These are phyloP conservation scores for Thymelicus sylvestris DNA, from an alignment of 2,888 invertebrate genomes.

Conservation along the genomic window DNA sequence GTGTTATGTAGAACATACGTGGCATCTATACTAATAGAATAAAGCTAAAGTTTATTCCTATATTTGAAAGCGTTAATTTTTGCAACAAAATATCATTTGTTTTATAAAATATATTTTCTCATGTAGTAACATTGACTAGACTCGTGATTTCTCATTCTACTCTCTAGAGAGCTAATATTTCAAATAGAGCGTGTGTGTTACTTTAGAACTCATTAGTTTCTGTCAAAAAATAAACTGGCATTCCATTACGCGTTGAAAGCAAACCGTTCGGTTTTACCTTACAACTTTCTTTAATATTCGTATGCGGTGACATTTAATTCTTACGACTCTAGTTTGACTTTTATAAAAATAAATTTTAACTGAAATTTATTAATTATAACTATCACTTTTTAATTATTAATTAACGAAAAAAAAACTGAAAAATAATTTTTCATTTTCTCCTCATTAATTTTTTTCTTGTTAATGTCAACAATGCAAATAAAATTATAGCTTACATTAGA, in stretches of 20 bases:
- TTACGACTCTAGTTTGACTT: neutral
- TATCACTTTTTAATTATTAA: too few species aligned
- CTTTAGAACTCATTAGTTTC: slow-evolving; percentile 20
- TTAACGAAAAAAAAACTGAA: too few species aligned
- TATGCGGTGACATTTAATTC: neutral
- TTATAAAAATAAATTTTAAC: neutral
- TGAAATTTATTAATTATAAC: too few species aligned
- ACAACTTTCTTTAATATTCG: slow-evolving; percentile 23
- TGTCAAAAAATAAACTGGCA: slow-evolving; percentile 24
- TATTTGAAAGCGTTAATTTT: too few species aligned
- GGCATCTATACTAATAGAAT: too few species aligned
- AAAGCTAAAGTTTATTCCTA: too few species aligned
- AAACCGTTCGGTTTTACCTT: slow-evolving; percentile 26
- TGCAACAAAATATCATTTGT: neutral
- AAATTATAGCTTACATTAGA: too few species aligned
- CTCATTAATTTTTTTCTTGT: too few species aligned
- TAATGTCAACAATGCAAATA: too few species aligned
- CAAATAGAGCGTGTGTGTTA: slow-evolving; percentile 9
- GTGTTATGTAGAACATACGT: too few species aligned
- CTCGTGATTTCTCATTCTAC: neutral
- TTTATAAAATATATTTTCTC: neutral
- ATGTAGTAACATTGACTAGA: neutral
- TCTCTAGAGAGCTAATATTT: neutral
- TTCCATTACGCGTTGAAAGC: slow-evolving; percentile 26
- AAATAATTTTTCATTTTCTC: too few species aligned